Base-by-base conservation (phyloP, 2,888 invertebrate genomes). In the Lapara coniferarum region DNA sequence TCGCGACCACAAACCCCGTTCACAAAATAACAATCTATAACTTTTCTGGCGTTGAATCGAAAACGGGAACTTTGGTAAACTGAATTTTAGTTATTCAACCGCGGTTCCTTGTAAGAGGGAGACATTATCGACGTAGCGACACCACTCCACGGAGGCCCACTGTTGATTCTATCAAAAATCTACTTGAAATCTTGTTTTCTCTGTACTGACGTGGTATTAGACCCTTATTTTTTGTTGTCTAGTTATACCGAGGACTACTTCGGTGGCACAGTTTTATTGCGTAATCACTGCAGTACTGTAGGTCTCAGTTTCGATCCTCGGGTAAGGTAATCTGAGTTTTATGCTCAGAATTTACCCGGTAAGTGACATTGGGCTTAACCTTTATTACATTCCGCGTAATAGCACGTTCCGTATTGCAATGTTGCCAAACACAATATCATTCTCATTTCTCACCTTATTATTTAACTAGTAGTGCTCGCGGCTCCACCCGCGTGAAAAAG, bases 161-260 rank as follows among this genome's bases (percentile, higher is more conserved):
- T 91, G 91, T 91, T 91, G 92, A 91, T 91, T 92, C 90, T 92
- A 92, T 92, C 91, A 90, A 87, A 91, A 89, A 91, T 89, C 89
- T 89, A 88, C 89, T 90, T 80, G 81, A 83, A 79, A 83, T 79
- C 79, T 74, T 69, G 69, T 14, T 70, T 51, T 83, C 80, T 55
- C 59, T 72, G 73, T 84, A 76, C 71, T 70, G 82, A 70, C n/a
- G 10, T 0, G 8, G 67, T 4, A 73, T 77, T 79, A 66, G 71
- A 74, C 75, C 74, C 25, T 25, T 25, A 52, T 56, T 0, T 37
- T 37, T 57, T 51, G 46, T 8, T 2, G 25, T 25, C 25, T 25
- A 25, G 25, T 25, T 25, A 25, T 25, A 25, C 25, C 25, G 1
- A 25, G 25, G 25, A 25, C 25, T 25, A 25, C 25, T 25, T 25